These are phyloP conservation scores for Leptobrachium leishanense DNA, from an alignment of 2,113 vertebrate genomes.

Conservation along the genomic window DNA sequence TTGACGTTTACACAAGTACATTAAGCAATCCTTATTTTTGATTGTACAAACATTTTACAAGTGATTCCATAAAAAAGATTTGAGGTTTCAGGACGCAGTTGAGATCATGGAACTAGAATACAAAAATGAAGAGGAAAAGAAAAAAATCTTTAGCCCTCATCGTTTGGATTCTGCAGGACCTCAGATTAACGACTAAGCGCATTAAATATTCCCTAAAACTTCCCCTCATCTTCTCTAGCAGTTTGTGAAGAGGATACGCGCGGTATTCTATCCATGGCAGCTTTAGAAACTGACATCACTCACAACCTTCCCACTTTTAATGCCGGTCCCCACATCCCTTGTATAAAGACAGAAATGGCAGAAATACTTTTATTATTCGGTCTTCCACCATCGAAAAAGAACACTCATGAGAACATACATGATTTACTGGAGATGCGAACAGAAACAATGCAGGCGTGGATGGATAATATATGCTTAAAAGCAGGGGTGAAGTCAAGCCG, in stretches of 20 bases:
- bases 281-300: slow-evolving; percentile 20
- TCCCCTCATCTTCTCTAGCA: slow-evolving; percentile 26
- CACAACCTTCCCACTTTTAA: slow-evolving; percentile 1
- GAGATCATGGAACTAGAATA: neutral
- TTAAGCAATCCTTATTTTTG: no score
- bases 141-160: slow-evolving; percentile 7
- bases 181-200: slow-evolving; percentile 28
- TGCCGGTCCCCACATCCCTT: neutral
- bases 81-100: neutral
- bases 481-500: no score
- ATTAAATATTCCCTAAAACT: slow-evolving; percentile 27
- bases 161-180: neutral
- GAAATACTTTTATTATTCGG: no score
- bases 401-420: no score
- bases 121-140: slow-evolving; percentile 14
- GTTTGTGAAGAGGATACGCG: slow-evolving; percentile 21
- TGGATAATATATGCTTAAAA: no score
- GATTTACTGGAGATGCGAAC: no score
- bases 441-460: no score
- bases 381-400: no score
- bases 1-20: no score
- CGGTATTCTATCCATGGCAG: slow-evolving; percentile 34
- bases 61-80: no score
- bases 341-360: no score
- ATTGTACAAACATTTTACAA: no score